Base-by-base conservation (phyloP, 2,888 invertebrate species). In the Polietes domitor region DNA sequence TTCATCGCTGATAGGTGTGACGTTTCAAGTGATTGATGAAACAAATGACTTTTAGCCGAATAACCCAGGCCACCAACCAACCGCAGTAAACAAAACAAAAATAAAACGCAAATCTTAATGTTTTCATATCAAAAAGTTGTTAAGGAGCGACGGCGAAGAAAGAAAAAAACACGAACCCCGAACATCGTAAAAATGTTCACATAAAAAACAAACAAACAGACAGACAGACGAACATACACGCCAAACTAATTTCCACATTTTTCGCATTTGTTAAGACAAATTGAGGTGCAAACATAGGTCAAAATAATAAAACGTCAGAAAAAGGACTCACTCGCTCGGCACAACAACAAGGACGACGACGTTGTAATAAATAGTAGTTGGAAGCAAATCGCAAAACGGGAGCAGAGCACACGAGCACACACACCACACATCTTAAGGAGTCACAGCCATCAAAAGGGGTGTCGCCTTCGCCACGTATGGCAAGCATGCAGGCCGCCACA, bases 231-330 rank as follows among this genome's bases (percentile, higher is more conserved):
- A 24, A 17, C 21, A 58, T 17, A 53, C 21, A 24, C 17, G 41
- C 28, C 85, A 86, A 90, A 88, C 90, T 91, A 90, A 90, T 91
- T 90, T 91, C 91, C 91, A 90, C 91, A 90, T 89, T 91, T 90
- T 90, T 90, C 91, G 88, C 91, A 90, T 90, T 90, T 90, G 87
- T 90, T 89, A 91, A 91, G 90, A 91, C 90, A 90, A 90, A 90
- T 90, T 91, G 90, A 90, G 90, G 90, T 90, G 90, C 91, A 89
- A 91, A 91, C 91, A 89, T 89, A 89, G 89, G 91, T 90, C 91
- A 90, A 89, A 89, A 89, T 89, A 90, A 91, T 91, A 90, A 90
- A 90, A 90, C 53, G 17, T 58, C 58, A 63, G 53, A 76, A 65
- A 80, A 70, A 75, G 63, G 68, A 70, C 74, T 79, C 87, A 89